Evolutionary conservation across 2,888 invertebrate species (phyloP), one percentile per base, ranked within the genome.

Genomic region (Clivina fossor): DNA sequence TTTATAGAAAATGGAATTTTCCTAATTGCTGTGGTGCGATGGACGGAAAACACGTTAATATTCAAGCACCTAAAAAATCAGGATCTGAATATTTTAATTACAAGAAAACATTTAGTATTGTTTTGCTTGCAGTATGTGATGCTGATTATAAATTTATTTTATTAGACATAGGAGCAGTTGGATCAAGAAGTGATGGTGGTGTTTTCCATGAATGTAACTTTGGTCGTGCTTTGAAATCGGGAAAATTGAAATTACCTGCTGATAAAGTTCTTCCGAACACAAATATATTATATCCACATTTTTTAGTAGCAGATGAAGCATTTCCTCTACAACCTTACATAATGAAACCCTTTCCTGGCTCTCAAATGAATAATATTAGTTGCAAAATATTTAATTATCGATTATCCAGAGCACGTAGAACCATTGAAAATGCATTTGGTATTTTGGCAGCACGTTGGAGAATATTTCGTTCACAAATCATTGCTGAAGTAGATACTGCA

Each of bases 321-420:
- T 61, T 63, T 40, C 60, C 58, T 15, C 32, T 60, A 26, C 46
- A 56, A 19, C 44, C 22, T n/a, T 38, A 58, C 30, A 44, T 60
- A 13, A 56, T 62, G 59, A 50, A 59, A 49, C 59, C 63, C 20
- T 62, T 56, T 40, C 56, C 62, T 35, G 50, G 50, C 8, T 30
- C 35, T n/a, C 41, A 43, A 20, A 33, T 62, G 3, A n/a, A n/a
- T n/a, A 44, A 58, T 30, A 44, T 60, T 30, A 30, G 28, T 13
- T 58, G 60, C 35, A 37, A 47, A 26, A 59, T 61, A 24, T 60
- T 59, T 26, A 62, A 62, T 43, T 62, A 60, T 43, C 55, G 63
- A 40, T 48, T 61, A 19, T 58, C 57, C 15, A 4, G 32, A 32
- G 41, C 4, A 16, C 20, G 40, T 41, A 43, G 5, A 38, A n/a